Evolutionary conservation across 2,797 vertebrate species (phyloP), one percentile per base, ranked within the genome.

Genomic region (Tragelaphus oryx): DNA sequence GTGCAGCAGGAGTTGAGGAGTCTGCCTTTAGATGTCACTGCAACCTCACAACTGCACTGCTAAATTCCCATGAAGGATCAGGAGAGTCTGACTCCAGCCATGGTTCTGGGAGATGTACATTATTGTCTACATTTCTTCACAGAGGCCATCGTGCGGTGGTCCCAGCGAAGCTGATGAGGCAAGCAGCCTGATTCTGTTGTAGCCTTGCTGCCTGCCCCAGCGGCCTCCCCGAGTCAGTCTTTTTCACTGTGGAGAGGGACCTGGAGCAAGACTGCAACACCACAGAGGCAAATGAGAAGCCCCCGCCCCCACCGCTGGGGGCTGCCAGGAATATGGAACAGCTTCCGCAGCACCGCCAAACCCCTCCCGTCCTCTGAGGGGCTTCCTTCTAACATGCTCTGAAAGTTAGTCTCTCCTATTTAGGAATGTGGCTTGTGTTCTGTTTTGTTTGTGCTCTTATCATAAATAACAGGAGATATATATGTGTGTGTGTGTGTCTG

Each of bases 11-110:
- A 97, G 79, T 76, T 76, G 91, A 97, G 95, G 94, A 97, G 97
- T 98, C 98, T 98, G 99, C 99, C 99, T 99, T 99, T 99, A 99
- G 99, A 99, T 99, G 99, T 99, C 99, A 99, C 98, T 99, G 99
- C 99, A 99, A 99, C 99, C 98, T 99, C 99, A 98, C 99, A 98
- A 96, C 99, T 99, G 97, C 95, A 96, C 97, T 98, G 98, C 98
- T 97, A 97, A 98, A 98, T 98, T 98, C 98, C 98, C 96, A 79
- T 80, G 96, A 97, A 98, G 98, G 97, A 98, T 97, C 96, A 96
- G 95, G 97, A 74, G 55, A 98, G 95, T 98, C 97, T 95, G 96
- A 97, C 92, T 97, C 95, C 96, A 97, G 97, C 96, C 96, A 81
- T 91, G 96, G 68, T 98, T 98, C 98, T 98, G 97, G 98, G 97